Conservation (phyloP, 2,797 vertebrate genomes). For the Lepilemur ruficaudatus region DNA sequence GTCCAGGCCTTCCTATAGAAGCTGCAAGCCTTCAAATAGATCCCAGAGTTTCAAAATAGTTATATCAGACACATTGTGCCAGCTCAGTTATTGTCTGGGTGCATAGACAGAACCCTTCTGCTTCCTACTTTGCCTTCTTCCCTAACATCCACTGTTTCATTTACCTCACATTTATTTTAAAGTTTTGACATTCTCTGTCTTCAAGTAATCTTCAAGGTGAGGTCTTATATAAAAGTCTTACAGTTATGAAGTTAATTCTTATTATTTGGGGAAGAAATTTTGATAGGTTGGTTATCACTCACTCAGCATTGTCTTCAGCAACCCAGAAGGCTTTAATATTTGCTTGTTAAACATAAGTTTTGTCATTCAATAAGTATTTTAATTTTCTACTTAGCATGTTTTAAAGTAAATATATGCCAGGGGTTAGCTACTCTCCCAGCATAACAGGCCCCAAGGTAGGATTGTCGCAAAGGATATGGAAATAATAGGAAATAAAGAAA, state of each 20-base stretch:
- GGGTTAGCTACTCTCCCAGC: no score
- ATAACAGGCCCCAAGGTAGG: no score
- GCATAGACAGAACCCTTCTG: not conserved
- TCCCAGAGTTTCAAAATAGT: not conserved
- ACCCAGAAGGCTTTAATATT: not conserved
- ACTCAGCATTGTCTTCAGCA: not conserved
- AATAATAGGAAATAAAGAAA: no score
- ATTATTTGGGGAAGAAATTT: not conserved
- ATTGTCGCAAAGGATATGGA: no score
- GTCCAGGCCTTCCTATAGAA: not conserved
- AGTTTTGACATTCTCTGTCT: not conserved
- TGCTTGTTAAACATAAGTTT: not conserved
- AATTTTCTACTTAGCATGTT: not conserved
- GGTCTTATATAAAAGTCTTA: not conserved
- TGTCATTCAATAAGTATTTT: not conserved
- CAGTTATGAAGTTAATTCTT: not conserved
- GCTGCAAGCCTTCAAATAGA: not conserved
- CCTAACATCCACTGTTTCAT: not conserved
- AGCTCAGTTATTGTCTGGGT: not conserved
- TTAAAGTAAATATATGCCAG: not conserved
- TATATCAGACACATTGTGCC: not conserved
- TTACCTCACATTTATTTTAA: not conserved
- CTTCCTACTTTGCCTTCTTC: not conserved
- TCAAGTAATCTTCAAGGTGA: not conserved
- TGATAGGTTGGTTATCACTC: not conserved